These are phyloP conservation scores for Morelia viridis DNA, from an alignment of 2,797 vertebrate species.

Conservation along the genomic window DNA sequence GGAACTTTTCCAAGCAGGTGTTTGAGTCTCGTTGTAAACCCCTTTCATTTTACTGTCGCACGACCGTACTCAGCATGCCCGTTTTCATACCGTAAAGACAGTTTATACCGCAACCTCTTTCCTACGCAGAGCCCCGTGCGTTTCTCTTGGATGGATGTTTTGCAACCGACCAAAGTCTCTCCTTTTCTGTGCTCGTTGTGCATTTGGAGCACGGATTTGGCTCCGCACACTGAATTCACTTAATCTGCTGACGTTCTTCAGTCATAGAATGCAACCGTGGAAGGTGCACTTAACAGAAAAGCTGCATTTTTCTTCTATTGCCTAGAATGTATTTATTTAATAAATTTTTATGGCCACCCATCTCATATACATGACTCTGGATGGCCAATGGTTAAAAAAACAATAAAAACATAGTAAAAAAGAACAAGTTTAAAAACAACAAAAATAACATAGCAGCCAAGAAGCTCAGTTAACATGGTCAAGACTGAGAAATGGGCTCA, in stretches of 20 bases:
- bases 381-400: background rate
- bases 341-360: background rate
- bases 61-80: background rate
- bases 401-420: too few relatives aligned
- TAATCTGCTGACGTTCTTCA: background rate
- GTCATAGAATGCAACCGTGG: background rate
- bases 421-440: background rate
- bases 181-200: background rate
- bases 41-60: background rate
- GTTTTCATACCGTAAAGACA: background rate
- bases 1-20: background rate
- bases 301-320: constrained; percentile 26
- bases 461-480: too few relatives aligned
- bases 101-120: background rate
- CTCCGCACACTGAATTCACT: background rate
- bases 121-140: accelerated
- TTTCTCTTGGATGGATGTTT: background rate
- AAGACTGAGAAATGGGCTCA: too few relatives aligned
- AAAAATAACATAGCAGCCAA: too few relatives aligned
- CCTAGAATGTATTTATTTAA: background rate
- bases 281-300: constrained; percentile 10
- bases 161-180: background rate
- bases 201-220: background rate
- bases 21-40: background rate
- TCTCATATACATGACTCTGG: background rate